Percentiles rank a stretch among this genome's conserved stretches.
Conservation (phyloP, 2,888 invertebrate genomes). For the Empis livida region DNA sequence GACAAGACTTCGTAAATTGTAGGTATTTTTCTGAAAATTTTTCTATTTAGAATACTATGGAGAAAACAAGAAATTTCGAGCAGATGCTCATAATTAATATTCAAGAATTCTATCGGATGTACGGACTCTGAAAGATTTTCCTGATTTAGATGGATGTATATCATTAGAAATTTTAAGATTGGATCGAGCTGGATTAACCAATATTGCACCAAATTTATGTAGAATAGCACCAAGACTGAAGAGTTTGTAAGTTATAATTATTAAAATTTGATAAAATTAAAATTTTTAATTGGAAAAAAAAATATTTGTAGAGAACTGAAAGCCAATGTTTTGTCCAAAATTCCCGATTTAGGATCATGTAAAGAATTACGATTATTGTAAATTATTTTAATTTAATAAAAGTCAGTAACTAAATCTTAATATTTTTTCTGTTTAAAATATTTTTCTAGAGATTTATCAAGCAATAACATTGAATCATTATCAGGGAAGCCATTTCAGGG, state of each 20-base stretch:
- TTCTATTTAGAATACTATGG: conserved; percentile 11
- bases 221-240: conserved; percentile 62
- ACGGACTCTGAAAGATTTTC: conserved; percentile 63
- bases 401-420: too few species aligned
- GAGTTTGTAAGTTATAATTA: conserved; percentile 60
- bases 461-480: conserved; percentile 63
- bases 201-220: conserved; percentile 65
- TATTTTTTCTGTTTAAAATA: too few species aligned
- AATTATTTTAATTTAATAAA: conserved; percentile 30
- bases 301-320: conserved; percentile 60
- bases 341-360: conserved; percentile 70
- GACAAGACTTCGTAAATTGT: conserved; percentile 67
- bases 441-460: conserved; percentile 66
- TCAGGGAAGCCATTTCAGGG: conserved; percentile 59
- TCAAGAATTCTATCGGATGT: conserved; percentile 75
- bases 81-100: conserved; percentile 20
- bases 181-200: conserved; percentile 65
- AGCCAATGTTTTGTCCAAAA: conserved; percentile 59
- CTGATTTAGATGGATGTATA: conserved; percentile 65
- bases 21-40: conserved; percentile 35
- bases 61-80: conserved; percentile 20
- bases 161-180: conserved; percentile 68
- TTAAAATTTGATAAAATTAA: neutral
- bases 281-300: too few species aligned
- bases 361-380: conserved; percentile 72